A percentile compares a stretch with the other conserved stretches of the same genome.
Evolutionary conservation across 92 coral and sea anemone genomes (phyloP).

Genomic region (Pocillopora meandrina): DNA sequence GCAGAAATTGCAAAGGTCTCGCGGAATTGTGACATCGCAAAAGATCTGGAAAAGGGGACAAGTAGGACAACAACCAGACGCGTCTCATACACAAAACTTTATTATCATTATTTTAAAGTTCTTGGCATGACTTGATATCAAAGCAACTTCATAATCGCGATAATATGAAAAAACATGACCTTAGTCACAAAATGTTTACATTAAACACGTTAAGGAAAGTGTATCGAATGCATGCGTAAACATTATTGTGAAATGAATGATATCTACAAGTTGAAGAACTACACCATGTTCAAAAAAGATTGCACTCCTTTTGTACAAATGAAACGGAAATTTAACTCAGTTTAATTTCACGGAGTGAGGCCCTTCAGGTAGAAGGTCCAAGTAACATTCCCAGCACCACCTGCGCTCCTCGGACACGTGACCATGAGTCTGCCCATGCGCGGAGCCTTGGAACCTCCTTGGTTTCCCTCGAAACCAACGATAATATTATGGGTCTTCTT

Average conservation of each 20-base stretch:
- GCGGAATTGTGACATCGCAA: too few relatives aligned
- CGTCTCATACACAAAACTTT: too few relatives aligned
- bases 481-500: constrained; percentile 91
- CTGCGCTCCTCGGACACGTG: constrained; percentile 94
- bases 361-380: constrained; percentile 97
- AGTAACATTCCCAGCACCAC: constrained; percentile 84
- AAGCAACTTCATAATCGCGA: too few relatives aligned
- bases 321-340: neutral
- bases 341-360: constrained; percentile 61
- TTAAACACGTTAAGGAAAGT: neutral
- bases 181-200: neutral
- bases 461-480: constrained; percentile 95
- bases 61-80: too few relatives aligned
- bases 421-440: constrained; percentile 94
- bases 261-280: neutral
- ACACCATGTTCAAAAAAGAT: neutral
- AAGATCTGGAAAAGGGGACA: too few relatives aligned
- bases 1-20: too few relatives aligned
- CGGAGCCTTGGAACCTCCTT: constrained; percentile 90
- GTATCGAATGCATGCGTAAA: neutral
- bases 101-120: too few relatives aligned
- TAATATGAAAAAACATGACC: neutral
- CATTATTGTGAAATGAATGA: neutral
- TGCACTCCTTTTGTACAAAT: constrained; percentile 3
- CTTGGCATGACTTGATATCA: too few relatives aligned